Percentiles rank a stretch among this genome's conserved stretches.
These are phyloP conservation scores for Lycia hirtaria DNA, from an alignment of 2,888 invertebrate genomes.

Conservation along the genomic window DNA sequence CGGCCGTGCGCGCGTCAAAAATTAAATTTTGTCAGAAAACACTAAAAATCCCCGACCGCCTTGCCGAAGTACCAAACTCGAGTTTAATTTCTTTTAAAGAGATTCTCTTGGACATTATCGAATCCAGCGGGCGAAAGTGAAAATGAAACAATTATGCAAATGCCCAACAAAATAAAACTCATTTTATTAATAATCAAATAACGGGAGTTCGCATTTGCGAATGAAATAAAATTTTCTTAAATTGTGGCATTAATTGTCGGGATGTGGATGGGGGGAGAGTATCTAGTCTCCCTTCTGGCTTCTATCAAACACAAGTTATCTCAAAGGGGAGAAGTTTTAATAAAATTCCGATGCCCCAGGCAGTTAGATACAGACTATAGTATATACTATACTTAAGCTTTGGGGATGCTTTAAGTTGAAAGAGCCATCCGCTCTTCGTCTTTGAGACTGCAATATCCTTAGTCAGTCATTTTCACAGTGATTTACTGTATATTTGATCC, in stretches of 20 bases:
- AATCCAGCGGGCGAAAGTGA: slow-evolving; percentile 69
- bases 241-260: slow-evolving; percentile 79
- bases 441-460: slow-evolving; percentile 66
- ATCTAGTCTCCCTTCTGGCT: slow-evolving; percentile 58
- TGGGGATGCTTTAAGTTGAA: slow-evolving; percentile 60
- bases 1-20: slow-evolving; percentile 37
- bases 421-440: slow-evolving; percentile 58
- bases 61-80: slow-evolving; percentile 50
- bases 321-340: slow-evolving; percentile 83
- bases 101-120: slow-evolving; percentile 67
- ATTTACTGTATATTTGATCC: slow-evolving; percentile 50
- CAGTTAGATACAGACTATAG: slow-evolving; percentile 72
- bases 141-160: slow-evolving; percentile 84
- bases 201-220: slow-evolving; percentile 75
- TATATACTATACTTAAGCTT: slow-evolving; percentile 61
- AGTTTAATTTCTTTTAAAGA: slow-evolving; percentile 75
- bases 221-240: slow-evolving; percentile 82
- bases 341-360: slow-evolving; percentile 79
- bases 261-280: slow-evolving; percentile 44
- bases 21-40: slow-evolving; percentile 51
- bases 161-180: slow-evolving; percentile 81
- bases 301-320: slow-evolving; percentile 81
- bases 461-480: slow-evolving; percentile 50
- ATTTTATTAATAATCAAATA: slow-evolving; percentile 83
- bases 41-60: slow-evolving; percentile 56